These are phyloP conservation scores for Pseudopodoces humilis DNA, from an alignment of 2,113 vertebrate species.

Conservation along the genomic window DNA sequence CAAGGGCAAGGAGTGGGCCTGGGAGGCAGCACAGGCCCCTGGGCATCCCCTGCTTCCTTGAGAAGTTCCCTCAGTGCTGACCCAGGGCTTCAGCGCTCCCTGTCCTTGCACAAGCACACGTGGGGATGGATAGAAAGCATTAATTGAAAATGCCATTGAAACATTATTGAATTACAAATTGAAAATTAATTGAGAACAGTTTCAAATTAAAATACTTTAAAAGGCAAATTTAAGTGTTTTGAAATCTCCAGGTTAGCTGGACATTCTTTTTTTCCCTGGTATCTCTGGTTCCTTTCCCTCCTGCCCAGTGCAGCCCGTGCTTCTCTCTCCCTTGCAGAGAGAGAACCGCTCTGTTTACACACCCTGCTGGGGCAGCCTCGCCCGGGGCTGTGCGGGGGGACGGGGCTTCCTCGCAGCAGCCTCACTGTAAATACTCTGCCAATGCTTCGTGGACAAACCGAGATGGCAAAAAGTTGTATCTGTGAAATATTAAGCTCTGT, in stretches of 20 bases:
- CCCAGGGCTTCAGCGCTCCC: background rate
- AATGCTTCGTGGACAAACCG: conserved; percentile 21
- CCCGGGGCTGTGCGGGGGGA: background rate
- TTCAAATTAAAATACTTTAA: background rate
- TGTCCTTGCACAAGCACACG: background rate
- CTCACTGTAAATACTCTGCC: conserved; percentile 41
- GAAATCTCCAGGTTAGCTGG: background rate
- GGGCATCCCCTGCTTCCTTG: background rate
- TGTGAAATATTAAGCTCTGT: conserved; percentile 51
- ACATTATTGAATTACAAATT: background rate
- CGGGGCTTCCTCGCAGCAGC: background rate
- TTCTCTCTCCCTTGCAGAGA: background rate
- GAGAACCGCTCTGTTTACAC: background rate
- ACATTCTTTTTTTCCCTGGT: background rate
- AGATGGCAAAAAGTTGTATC: conserved; percentile 17
- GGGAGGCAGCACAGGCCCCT: background rate
- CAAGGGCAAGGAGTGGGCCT: background rate
- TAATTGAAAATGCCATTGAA: background rate
- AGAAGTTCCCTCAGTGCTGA: background rate
- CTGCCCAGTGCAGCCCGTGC: background rate
- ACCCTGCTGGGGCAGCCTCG: background rate
- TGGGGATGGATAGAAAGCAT: background rate
- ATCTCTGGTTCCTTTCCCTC: background rate
- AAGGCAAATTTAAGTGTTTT: background rate
- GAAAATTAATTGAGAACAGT: background rate